These are phyloP conservation scores for Magallana ariakensis DNA, from an alignment of 1,140 invertebrate genomes.

Conservation along the genomic window DNA sequence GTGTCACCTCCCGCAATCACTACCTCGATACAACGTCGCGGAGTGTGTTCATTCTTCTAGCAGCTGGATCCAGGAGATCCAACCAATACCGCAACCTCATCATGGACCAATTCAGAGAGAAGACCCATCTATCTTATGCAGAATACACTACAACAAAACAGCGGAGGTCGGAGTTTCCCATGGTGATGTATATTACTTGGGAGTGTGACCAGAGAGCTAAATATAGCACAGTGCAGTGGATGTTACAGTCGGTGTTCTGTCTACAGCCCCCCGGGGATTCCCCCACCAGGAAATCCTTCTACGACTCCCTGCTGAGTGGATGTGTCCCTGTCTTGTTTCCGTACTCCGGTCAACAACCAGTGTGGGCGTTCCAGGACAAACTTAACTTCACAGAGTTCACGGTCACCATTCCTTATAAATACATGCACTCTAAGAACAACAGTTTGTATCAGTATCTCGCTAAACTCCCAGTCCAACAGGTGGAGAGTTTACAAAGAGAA, in stretches of 20 bases:
- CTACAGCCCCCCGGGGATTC: slow-evolving; percentile 71
- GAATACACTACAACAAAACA: slow-evolving; percentile 1
- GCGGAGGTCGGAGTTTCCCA: neutral
- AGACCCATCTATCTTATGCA: slow-evolving; percentile 48
- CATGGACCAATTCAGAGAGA: slow-evolving; percentile 63
- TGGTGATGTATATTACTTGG: slow-evolving; percentile 63
- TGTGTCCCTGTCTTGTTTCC: slow-evolving; percentile 72
- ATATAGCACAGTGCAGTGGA: slow-evolving; percentile 66
- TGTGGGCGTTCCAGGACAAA: slow-evolving; percentile 61
- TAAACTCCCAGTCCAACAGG: slow-evolving; percentile 54
- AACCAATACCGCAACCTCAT: slow-evolving; percentile 59
- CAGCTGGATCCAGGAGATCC: slow-evolving; percentile 51
- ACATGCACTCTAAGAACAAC: slow-evolving; percentile 25
- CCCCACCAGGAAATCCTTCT: slow-evolving; percentile 73
- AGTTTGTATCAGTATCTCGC: slow-evolving; percentile 56
- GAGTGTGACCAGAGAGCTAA: slow-evolving; percentile 60
- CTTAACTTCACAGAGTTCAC: slow-evolving; percentile 65
- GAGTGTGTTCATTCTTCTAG: slow-evolving; percentile 63
- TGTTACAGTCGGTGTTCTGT: slow-evolving; percentile 69
- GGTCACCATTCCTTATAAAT: slow-evolving; percentile 53
- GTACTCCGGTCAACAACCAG: slow-evolving; percentile 38
- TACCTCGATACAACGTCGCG: slow-evolving; percentile 45
- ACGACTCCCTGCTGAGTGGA: slow-evolving; percentile 68
- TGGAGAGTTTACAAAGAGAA: slow-evolving; percentile 54
- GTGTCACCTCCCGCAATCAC: neutral